Evolutionary conservation across 1,140 invertebrate species (phyloP).

Genomic region (Plectrocnemia conspersa): DNA sequence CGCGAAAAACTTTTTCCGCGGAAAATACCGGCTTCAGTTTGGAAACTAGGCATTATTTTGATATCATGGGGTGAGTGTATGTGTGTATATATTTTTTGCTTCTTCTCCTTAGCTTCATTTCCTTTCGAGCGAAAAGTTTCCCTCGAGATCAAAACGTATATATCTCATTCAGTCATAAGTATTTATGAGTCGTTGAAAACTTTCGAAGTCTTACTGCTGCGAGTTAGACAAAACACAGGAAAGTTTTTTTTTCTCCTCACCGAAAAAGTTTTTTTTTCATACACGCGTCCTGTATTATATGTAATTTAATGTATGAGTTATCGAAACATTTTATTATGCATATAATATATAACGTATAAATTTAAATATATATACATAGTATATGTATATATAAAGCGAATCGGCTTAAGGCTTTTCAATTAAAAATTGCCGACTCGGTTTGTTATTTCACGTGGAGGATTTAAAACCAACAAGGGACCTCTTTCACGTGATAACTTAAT

Average conservation of each 20-base stretch:
- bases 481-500: too few species aligned
- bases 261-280: too few species aligned
- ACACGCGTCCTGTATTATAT: not conserved
- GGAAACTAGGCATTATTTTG: constrained; percentile 12
- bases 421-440: constrained; percentile 29
- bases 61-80: constrained; percentile 15
- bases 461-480: constrained; percentile 1
- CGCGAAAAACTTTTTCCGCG: constrained; percentile 4
- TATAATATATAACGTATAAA: constrained; percentile 10
- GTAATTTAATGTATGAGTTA: not conserved
- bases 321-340: constrained; percentile 7
- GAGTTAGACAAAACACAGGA: not conserved
- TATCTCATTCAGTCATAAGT: constrained; percentile 21
- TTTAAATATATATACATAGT: constrained; percentile 2
- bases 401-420: constrained; percentile 32
- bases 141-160: constrained; percentile 5
- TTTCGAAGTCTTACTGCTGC: constrained; percentile 14
- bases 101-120: too few species aligned
- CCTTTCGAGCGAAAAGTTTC: constrained; percentile 12
- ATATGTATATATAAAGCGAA: constrained; percentile 13
- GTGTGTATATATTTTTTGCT: too few species aligned
- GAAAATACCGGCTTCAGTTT: constrained; percentile 7
- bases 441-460: constrained; percentile 22
- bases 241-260: too few species aligned
- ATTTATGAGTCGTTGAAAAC: constrained; percentile 26